Percentiles rank a stretch among this genome's conserved stretches.
These are phyloP conservation scores for Caenorhabditis angaria DNA, from an alignment of 2,888 invertebrate genomes.

Conservation along the genomic window DNA sequence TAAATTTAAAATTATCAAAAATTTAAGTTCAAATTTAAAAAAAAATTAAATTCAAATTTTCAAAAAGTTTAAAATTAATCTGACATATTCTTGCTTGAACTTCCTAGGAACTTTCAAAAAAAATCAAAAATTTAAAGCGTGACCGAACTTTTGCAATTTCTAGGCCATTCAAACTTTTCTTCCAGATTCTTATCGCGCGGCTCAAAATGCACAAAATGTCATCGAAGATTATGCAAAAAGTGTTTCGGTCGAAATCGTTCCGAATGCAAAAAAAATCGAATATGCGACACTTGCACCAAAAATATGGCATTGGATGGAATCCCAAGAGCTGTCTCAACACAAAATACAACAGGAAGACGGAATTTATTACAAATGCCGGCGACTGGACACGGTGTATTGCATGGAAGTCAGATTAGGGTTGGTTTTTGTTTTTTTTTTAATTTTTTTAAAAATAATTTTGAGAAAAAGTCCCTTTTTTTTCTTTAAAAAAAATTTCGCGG, in stretches of 20 bases:
- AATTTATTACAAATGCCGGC: conserved; percentile 49
- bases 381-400: conserved; percentile 37
- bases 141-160: not conserved
- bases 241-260: conserved; percentile 63
- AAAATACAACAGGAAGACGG: conserved; percentile 24
- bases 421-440: not conserved
- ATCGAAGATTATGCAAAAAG: conserved; percentile 65
- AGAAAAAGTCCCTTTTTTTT: not conserved
- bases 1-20: too few species aligned
- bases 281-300: conserved; percentile 59
- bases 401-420: conserved; percentile 50
- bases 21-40: too few species aligned
- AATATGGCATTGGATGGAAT: conserved; percentile 47
- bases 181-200: conserved; percentile 49
- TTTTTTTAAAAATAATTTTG: not conserved
- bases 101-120: too few species aligned
- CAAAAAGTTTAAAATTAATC: not conserved
- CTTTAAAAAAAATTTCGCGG: not conserved
- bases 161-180: not conserved
- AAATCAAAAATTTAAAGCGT: too few species aligned
- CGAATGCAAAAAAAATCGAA: conserved; percentile 54
- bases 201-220: conserved; percentile 57
- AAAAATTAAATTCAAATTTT: not conserved
- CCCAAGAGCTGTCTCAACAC: conserved; percentile 45
- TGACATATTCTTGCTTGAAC: too few species aligned